Conservation (phyloP, 2,888 invertebrate genomes). For the Andrena flavipes region DNA sequence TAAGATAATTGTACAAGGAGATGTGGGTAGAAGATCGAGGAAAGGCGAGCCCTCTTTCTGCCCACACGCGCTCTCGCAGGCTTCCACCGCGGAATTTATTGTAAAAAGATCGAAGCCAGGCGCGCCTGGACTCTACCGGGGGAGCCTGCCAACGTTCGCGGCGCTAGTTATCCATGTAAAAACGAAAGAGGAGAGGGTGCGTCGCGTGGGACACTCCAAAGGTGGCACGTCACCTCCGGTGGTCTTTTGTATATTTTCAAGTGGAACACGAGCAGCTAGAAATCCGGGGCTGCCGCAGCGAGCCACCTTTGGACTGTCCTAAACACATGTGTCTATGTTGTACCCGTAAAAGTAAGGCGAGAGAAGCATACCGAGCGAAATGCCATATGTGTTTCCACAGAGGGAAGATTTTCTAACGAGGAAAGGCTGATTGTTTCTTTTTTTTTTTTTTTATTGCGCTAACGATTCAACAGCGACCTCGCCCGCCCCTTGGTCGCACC, state of each 20-base stretch:
- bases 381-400: slow-evolving; percentile 67
- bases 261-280: slow-evolving; percentile 37
- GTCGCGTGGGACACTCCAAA: slow-evolving; percentile 44
- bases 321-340: slow-evolving; percentile 19
- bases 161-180: slow-evolving; percentile 33
- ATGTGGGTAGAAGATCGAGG: background rate
- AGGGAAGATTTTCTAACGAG: slow-evolving; percentile 45
- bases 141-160: slow-evolving; percentile 1
- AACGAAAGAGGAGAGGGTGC: background rate
- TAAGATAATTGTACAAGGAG: slow-evolving; percentile 10
- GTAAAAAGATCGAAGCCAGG: background rate
- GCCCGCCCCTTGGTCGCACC: background rate
- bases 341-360: slow-evolving; percentile 30
- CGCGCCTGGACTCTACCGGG: background rate
- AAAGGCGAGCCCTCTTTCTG: background rate
- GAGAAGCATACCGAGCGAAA: slow-evolving; percentile 45
- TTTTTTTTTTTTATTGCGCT: slow-evolving; percentile 36
- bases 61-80: slow-evolving; percentile 12
- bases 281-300: background rate
- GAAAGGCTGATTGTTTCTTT: slow-evolving; percentile 67
- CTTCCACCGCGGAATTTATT: slow-evolving; percentile 14
- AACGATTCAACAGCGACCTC: slow-evolving; percentile 15
- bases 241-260: slow-evolving; percentile 55
- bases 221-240: slow-evolving; percentile 6
- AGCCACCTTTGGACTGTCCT: slow-evolving; percentile 39